Conservation (phyloP, 2,797 vertebrate genomes). For the Adrianichthys oophorus region DNA sequence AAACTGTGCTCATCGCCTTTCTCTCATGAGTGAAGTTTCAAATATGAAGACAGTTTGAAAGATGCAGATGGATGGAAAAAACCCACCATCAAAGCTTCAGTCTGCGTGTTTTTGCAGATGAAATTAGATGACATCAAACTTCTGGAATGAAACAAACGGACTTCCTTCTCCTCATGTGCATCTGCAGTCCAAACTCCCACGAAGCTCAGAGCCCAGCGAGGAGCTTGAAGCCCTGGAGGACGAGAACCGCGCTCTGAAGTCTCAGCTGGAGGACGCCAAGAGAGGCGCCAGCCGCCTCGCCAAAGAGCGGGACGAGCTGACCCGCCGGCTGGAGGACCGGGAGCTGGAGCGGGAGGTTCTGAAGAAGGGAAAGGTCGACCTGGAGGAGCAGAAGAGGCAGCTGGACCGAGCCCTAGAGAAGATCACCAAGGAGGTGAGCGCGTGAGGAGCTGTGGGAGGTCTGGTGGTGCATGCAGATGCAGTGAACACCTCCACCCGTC, state of each 20-base stretch:
- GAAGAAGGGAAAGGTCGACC: constrained; percentile 80
- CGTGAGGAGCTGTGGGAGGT: neutral
- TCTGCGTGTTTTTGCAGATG: neutral
- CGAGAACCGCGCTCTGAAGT: constrained; percentile 81
- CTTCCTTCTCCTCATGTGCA: neutral
- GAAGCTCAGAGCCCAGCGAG: constrained; percentile 76
- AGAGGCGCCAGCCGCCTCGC: constrained; percentile 70
- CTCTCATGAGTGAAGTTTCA: no score
- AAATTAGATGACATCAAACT: no score
- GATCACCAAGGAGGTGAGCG: constrained; percentile 87
- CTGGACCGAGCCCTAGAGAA: constrained; percentile 87
- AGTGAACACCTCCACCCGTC: neutral
- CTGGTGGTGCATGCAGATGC: neutral
- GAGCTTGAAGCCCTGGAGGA: constrained; percentile 80
- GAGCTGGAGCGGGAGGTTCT: constrained; percentile 85
- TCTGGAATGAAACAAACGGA: no score
- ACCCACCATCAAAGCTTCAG: no score
- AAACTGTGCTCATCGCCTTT: no score
- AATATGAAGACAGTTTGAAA: no score
- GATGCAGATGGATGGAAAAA: no score
- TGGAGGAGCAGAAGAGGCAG: constrained; percentile 92
- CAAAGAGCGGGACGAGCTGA: constrained; percentile 86
- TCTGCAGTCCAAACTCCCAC: constrained; percentile 71
- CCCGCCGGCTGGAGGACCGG: constrained; percentile 81
- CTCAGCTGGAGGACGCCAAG: constrained; percentile 85